A percentile compares a stretch with the other conserved stretches of the same genome.
Evolutionary conservation across 1,140 invertebrate species (phyloP).

Genomic region (Macrocentrus cingulum): DNA sequence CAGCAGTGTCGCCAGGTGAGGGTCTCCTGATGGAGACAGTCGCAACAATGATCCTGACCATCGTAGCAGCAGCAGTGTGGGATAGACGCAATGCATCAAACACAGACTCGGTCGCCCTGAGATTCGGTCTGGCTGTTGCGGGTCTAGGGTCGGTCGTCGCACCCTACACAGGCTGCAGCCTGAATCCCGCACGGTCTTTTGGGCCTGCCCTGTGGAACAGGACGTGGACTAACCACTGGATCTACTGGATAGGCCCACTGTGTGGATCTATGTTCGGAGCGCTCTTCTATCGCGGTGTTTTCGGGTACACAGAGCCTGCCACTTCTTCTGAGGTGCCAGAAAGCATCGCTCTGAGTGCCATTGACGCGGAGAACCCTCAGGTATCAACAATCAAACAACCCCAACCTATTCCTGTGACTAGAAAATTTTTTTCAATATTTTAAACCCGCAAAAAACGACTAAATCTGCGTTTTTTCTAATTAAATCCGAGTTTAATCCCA

Average conservation of each 20-base stretch:
- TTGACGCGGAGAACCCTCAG: slow-evolving; percentile 41
- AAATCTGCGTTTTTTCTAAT: too few species aligned
- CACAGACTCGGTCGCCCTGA: slow-evolving; percentile 58
- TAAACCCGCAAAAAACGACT: too few species aligned
- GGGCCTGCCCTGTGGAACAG: slow-evolving; percentile 75
- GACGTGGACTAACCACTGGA: slow-evolving; percentile 73
- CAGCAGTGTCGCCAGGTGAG: slow-evolving; percentile 49
- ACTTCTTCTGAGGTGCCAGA: slow-evolving; percentile 35
- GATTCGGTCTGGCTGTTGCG: slow-evolving; percentile 60
- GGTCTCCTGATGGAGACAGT: slow-evolving; percentile 66
- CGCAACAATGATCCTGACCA: slow-evolving; percentile 69
- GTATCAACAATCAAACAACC: slow-evolving; percentile 24
- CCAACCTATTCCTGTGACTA: too few species aligned
- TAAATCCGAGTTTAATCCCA: too few species aligned
- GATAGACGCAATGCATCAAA: slow-evolving; percentile 58
- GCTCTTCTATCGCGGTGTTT: slow-evolving; percentile 49
- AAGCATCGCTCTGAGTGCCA: slow-evolving; percentile 42
- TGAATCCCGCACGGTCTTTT: slow-evolving; percentile 81
- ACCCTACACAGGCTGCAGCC: slow-evolving; percentile 73
- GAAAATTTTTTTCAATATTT: too few species aligned
- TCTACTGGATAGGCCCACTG: slow-evolving; percentile 59
- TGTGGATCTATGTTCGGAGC: slow-evolving; percentile 53
- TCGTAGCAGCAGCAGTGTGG: slow-evolving; percentile 70
- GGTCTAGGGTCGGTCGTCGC: slow-evolving; percentile 57
- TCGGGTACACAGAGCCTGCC: slow-evolving; percentile 25